phyloP scores from a whole-genome alignment of 1,140 invertebrate genomes.

The Aphis gossypii region DNA sequence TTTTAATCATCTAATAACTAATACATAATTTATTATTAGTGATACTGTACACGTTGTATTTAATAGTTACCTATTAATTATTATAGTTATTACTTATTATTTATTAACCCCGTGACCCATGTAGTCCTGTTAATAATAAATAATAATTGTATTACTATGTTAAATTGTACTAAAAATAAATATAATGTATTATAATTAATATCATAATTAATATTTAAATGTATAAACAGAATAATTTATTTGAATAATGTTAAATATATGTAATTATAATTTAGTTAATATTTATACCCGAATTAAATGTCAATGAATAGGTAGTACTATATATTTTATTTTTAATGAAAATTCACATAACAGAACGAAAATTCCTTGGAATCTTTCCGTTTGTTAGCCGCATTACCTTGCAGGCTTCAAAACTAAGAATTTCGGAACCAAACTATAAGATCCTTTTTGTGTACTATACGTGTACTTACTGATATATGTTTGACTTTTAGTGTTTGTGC shows the following conservation, averaged over 20 bases:
- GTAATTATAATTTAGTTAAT: too few species aligned
- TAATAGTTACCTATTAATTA: too few species aligned
- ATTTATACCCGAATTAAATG: too few species aligned
- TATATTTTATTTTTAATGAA: too few species aligned
- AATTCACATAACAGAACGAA: too few species aligned
- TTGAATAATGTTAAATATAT: too few species aligned
- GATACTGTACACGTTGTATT: too few species aligned
- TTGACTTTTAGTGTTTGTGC: too few species aligned
- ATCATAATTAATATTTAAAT: too few species aligned
- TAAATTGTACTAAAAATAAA: neutral
- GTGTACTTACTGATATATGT: neutral
- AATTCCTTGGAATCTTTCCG: neutral
- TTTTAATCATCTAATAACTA: neutral
- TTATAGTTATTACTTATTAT: neutral
- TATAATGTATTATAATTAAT: too few species aligned
- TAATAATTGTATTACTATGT: neutral
- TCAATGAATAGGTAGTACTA: neutral
- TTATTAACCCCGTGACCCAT: neutral
- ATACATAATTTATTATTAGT: neutral
- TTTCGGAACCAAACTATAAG: neutral
- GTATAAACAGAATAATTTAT: too few species aligned
- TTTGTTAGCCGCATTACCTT: neutral
- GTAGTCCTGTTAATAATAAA: neutral
- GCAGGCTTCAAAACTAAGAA: neutral
- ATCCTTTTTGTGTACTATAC: neutral